Evolutionary conservation across 1,140 invertebrate genomes (phyloP).

Genomic region (Aricia agestis): DNA sequence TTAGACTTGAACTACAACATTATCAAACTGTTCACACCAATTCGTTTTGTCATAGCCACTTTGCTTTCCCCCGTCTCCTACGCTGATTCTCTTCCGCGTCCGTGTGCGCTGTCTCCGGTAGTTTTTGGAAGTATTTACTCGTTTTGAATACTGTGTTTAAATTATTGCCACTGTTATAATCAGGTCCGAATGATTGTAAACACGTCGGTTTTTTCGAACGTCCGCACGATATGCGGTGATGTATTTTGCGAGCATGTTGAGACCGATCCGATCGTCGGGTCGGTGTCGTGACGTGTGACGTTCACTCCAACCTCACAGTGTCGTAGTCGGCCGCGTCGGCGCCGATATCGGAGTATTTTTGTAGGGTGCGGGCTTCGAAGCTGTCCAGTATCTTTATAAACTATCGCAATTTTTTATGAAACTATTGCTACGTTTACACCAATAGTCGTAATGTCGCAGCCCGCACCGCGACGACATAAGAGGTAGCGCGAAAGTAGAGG

Average conservation of each 20-base stretch:
- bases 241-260: constrained; percentile 19
- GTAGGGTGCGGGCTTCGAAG: constrained; percentile 15
- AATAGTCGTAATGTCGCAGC: constrained; percentile 18
- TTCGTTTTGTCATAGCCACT: neutral
- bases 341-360: constrained; percentile 30
- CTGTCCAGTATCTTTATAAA: constrained; percentile 9
- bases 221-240: constrained; percentile 9
- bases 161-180: constrained; percentile 31
- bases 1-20: too few relatives aligned
- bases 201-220: constrained; percentile 18
- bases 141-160: constrained; percentile 54
- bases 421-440: constrained; percentile 13
- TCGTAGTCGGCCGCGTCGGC: constrained; percentile 1
- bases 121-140: constrained; percentile 65
- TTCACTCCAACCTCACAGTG: constrained; percentile 28
- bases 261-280: neutral
- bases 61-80: neutral
- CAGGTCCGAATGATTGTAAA: constrained; percentile 28
- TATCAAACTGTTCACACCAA: too few relatives aligned
- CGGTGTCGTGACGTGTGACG: constrained; percentile 28
- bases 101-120: constrained; percentile 33
- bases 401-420: constrained; percentile 13
- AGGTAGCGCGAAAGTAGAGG: constrained; percentile 22
- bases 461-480: constrained; percentile 23
- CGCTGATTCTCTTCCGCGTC: neutral